These are phyloP conservation scores for Tinea semifulvella DNA, from an alignment of 2,888 invertebrate species.

Conservation along the genomic window DNA sequence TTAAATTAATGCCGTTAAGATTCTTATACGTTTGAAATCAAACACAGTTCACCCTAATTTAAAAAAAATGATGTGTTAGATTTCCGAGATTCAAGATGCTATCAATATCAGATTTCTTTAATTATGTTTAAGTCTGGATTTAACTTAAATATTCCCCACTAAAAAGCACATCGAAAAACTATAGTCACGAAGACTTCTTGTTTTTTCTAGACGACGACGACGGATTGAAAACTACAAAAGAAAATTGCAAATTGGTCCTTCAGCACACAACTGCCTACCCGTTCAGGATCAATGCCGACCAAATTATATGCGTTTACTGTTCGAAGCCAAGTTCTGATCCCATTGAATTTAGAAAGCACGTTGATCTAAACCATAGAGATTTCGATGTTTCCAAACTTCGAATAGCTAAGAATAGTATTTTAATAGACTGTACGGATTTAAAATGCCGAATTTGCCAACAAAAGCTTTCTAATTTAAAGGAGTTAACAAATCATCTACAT, in stretches of 20 bases:
- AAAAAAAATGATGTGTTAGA: too few relatives aligned
- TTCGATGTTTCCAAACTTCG: conserved; percentile 10
- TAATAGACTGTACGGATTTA: conserved; percentile 14
- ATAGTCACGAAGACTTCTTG: too few relatives aligned
- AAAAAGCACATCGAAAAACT: too few relatives aligned
- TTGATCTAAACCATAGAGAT: conserved; percentile 19
- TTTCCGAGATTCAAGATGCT: too few relatives aligned
- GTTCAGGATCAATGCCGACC: conserved; percentile 18
- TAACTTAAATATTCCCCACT: too few relatives aligned
- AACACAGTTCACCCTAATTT: too few relatives aligned
- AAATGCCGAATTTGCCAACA: conserved; percentile 14
- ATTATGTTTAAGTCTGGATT: too few relatives aligned
- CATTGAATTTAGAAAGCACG: conserved; percentile 14
- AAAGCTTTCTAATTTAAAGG: conserved; percentile 6
- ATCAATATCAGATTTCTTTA: too few relatives aligned
- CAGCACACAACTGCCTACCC: conserved; percentile 17
- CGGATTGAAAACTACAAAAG: conserved; percentile 30
- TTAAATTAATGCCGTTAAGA: too few relatives aligned
- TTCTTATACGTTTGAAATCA: too few relatives aligned
- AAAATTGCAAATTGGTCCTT: conserved; percentile 7
- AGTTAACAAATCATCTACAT: conserved; percentile 15
- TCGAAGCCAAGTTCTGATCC: conserved; percentile 12
- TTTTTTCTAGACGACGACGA: conserved; percentile 30
- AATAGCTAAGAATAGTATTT: background rate
- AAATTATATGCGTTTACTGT: conserved; percentile 21